Percentiles rank a stretch among this genome's conserved stretches.
These are phyloP conservation scores for Epirrhoe alternata DNA, from an alignment of 2,888 invertebrate species.

Conservation along the genomic window DNA sequence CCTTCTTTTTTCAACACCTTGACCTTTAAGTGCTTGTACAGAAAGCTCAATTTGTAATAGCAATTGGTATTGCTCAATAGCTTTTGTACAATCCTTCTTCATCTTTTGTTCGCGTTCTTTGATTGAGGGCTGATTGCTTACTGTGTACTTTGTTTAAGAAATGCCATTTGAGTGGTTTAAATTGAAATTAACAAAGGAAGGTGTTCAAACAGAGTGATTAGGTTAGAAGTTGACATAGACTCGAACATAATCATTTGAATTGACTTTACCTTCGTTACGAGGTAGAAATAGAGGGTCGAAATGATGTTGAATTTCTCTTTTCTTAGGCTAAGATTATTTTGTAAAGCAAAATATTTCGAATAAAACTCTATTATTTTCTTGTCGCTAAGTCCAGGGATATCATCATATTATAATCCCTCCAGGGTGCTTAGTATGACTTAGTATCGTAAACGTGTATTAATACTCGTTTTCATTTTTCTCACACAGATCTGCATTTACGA, in stretches of 20 bases:
- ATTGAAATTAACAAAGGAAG: constrained; percentile 8
- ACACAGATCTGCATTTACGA: too few species aligned
- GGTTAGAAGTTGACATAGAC: neutral
- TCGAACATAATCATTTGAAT: neutral
- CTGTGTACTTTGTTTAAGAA: constrained; percentile 22
- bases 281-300: neutral
- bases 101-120: constrained; percentile 45
- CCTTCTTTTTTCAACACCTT: constrained; percentile 21
- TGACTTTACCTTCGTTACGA: neutral
- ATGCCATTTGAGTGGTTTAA: constrained; percentile 15
- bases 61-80: constrained; percentile 7
- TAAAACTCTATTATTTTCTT: too few species aligned
- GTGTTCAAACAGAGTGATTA: neutral
- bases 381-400: too few species aligned
- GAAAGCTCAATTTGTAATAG: constrained; percentile 9
- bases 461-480: too few species aligned
- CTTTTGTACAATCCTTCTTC: constrained; percentile 34
- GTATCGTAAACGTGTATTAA: too few species aligned
- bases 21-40: constrained; percentile 1
- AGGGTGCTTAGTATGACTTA: too few species aligned
- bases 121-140: constrained; percentile 47
- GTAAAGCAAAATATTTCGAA: neutral
- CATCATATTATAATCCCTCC: too few species aligned
- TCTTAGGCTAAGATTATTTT: neutral
- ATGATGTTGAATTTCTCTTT: neutral